Percentiles rank a stretch among this genome's conserved stretches.
Evolutionary conservation across 2,888 invertebrate species (phyloP).

Genomic region (Cybosia mesomella): DNA sequence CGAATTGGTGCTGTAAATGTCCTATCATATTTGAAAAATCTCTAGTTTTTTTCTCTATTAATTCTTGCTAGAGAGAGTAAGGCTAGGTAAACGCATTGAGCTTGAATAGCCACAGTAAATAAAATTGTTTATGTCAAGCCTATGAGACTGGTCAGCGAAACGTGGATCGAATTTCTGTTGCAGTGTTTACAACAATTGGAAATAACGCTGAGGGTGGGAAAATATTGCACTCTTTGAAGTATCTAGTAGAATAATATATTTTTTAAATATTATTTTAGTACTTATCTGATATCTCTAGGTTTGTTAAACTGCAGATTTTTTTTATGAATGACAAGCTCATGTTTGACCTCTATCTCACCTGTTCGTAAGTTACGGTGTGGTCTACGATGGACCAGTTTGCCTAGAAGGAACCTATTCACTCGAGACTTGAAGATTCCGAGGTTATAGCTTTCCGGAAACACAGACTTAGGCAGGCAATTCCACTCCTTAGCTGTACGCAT

Average conservation of each 20-base stretch:
- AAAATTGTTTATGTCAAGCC: neutral
- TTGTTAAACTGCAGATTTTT: neutral
- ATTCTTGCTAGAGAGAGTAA: neutral
- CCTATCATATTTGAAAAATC: neutral
- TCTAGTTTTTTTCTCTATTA: neutral
- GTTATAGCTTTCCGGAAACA: too few relatives aligned
- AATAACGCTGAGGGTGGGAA: slow-evolving; percentile 6
- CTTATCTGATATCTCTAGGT: neutral
- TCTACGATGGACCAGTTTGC: too few relatives aligned
- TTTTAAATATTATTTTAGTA: neutral
- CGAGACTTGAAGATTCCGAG: too few relatives aligned
- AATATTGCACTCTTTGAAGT: neutral
- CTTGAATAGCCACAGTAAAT: neutral
- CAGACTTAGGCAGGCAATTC: too few relatives aligned
- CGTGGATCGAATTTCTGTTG: slow-evolving; percentile 13
- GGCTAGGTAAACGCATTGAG: neutral
- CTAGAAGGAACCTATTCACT: too few relatives aligned
- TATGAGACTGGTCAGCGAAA: slow-evolving; percentile 10
- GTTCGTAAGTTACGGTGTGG: too few relatives aligned
- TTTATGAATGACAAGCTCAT: too few relatives aligned
- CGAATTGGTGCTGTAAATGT: too few relatives aligned
- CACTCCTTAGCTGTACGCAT: too few relatives aligned
- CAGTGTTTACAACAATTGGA: neutral
- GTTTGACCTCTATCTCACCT: too few relatives aligned
- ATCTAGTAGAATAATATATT: neutral